Evolutionary conservation across 1,140 invertebrate genomes (phyloP), one percentile per base, ranked within the genome.

Genomic region (Popillia japonica): DNA sequence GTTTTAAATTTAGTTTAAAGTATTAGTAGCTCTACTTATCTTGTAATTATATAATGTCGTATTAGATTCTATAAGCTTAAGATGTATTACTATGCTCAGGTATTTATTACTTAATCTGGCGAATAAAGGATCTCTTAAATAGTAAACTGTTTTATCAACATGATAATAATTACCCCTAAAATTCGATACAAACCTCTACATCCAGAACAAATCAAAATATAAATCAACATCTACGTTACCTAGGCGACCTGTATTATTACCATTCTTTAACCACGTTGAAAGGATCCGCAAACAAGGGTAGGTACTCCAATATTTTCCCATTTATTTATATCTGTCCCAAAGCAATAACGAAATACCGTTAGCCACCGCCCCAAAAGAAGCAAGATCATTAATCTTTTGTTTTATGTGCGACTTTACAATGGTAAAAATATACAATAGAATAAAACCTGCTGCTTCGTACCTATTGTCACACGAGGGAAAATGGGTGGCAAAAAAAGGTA

Each of bases 361-460:
- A 64, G 61, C 61, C 61, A 9, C 23, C 17, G n/a, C n/a, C n/a
- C n/a, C n/a, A 20, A 64, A 64, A 64, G 61, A 64, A 64, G 22
- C 22, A 64, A 64, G 61, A 64, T 27, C 61, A 64, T 64, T 64
- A 64, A 64, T 64, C 61, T 64, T 64, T 64, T 64, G 61, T 64
- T 64, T 64, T 64, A 64, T 64, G 61, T 64, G 61, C 17, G 17
- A 64, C 61, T 64, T 64, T 64, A 64, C 61, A 64, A 64, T 64
- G 61, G 61, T 48, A 48, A 48, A 48, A 48, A 48, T 48, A 48
- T 11, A 48, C 44, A 48, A 48, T 48, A 48, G 44, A 48, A 48
- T 48, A 48, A 48, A 48, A 48, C 11, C 44, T 48, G 17, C 44
- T 48, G 44, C 17, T 14, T 4, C 11, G 44, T 10, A 42, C 10